Evolutionary conservation across 2,797 vertebrate species (phyloP).

Genomic region (Harpagifer antarcticus): DNA sequence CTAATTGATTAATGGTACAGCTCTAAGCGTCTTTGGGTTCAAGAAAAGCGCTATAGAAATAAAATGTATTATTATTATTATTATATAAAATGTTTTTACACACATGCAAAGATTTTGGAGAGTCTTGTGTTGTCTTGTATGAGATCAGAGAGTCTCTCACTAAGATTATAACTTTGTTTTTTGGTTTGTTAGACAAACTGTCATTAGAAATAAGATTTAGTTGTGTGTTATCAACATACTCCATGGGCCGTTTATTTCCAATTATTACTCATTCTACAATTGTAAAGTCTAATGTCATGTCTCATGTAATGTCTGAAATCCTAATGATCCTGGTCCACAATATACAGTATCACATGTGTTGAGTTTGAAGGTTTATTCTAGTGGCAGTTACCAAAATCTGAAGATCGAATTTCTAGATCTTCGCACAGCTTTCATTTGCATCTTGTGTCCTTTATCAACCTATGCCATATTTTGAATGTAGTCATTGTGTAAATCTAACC

Average conservation of each 20-base stretch:
- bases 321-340: too few species aligned
- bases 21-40: not conserved
- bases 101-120: not conserved
- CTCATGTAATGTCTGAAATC: not conserved
- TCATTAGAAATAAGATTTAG: not conserved
- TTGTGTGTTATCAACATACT: not conserved
- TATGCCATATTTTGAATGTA: not conserved
- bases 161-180: not conserved
- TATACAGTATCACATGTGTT: not conserved
- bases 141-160: not conserved
- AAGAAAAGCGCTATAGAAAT: too few species aligned
- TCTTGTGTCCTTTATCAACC: not conserved
- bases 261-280: not conserved
- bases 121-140: not conserved
- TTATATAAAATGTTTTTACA: not conserved
- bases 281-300: not conserved
- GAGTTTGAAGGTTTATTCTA: not conserved
- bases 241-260: not conserved
- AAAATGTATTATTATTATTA: too few species aligned
- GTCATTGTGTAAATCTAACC: not conserved
- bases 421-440: not conserved
- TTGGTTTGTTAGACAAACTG: too few species aligned
- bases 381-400: not conserved
- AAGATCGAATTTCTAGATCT: not conserved
- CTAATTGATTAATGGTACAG: not conserved